A percentile compares a stretch with the other conserved stretches of the same genome.
Conservation (phyloP, 2,113 vertebrate genomes). For the Eublepharis macularius region DNA sequence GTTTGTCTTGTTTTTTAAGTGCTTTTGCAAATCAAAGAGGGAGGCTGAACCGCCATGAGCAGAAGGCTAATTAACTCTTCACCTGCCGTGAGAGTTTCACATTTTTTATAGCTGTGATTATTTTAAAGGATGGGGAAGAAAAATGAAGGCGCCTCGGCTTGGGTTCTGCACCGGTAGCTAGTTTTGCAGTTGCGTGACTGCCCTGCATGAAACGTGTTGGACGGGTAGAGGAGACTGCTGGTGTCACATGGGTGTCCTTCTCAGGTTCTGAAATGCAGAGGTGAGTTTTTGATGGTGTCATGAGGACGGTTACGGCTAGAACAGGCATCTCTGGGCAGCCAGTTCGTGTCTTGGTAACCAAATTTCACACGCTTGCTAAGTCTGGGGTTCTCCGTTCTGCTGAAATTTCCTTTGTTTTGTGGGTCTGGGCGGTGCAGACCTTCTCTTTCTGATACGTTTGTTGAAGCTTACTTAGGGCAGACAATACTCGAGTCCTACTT, state of each 20-base stretch:
- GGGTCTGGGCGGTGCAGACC: background rate
- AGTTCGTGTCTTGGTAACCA: background rate
- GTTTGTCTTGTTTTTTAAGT: too few relatives aligned
- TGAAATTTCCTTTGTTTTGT: background rate
- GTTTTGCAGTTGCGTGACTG: background rate
- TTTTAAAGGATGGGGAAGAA: background rate
- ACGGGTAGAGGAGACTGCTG: background rate
- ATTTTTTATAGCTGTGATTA: background rate
- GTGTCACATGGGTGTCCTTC: background rate
- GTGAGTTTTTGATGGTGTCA: background rate
- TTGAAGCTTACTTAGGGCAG: background rate
- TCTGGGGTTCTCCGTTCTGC: too few relatives aligned
- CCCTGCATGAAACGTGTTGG: background rate
- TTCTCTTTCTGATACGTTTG: background rate
- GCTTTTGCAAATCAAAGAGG: too few relatives aligned
- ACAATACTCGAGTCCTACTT: background rate
- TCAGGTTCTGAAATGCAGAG: background rate
- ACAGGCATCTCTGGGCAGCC: background rate
- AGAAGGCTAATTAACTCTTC: background rate
- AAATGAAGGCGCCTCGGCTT: background rate
- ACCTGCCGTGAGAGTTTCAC: background rate
- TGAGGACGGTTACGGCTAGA: background rate
- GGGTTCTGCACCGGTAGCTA: background rate
- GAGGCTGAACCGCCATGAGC: background rate
- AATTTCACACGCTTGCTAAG: background rate